Evolutionary conservation across 2,113 vertebrate species (phyloP).

Genomic region (Anser cygnoides): DNA sequence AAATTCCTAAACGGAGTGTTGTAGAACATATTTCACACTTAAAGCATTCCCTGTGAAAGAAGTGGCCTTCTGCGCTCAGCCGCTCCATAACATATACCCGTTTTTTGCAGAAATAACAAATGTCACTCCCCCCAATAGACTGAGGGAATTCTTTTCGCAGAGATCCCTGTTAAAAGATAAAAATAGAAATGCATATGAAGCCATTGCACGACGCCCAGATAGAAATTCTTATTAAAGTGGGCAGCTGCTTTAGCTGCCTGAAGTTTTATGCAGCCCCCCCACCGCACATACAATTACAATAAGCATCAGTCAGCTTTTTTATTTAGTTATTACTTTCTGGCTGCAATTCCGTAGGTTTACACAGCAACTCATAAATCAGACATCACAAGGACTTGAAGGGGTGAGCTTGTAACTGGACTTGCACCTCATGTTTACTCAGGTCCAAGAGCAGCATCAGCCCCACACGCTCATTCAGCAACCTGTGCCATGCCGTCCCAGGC

Average conservation of each 20-base stretch:
- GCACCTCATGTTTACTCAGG: neutral
- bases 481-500: fast-evolving
- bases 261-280: neutral
- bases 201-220: neutral
- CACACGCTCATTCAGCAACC: fast-evolving
- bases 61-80: constrained; percentile 91
- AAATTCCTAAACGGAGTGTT: constrained; percentile 85
- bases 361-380: neutral
- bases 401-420: neutral
- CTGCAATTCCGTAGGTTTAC: neutral
- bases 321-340: neutral
- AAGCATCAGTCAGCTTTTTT: neutral
- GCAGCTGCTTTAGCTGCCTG: neutral
- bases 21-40: constrained; percentile 87
- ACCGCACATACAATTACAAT: neutral
- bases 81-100: constrained; percentile 94
- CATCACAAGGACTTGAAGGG: neutral
- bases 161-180: constrained; percentile 76
- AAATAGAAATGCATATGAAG: neutral
- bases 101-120: constrained; percentile 89
- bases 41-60: constrained; percentile 96
- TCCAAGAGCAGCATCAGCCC: neutral
- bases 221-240: neutral
- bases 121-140: constrained; percentile 87
- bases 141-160: constrained; percentile 80